phyloP scores from a whole-genome alignment of 64 coral and sea anemone species.

The Actinia tenebrosa region DNA sequence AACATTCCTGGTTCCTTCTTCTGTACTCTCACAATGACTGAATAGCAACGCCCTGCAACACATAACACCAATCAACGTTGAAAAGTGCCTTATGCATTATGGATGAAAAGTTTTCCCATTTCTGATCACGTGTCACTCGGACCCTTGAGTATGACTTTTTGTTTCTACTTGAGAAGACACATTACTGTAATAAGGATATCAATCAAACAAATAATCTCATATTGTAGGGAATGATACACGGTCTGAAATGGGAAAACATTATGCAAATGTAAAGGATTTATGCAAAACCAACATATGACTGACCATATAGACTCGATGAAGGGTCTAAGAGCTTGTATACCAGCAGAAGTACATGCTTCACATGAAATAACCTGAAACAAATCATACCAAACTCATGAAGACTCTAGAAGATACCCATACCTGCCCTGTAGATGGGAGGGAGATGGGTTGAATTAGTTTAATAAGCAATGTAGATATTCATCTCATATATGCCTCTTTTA shows the following conservation, averaged over 20 bases:
- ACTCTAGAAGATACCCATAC: background rate
- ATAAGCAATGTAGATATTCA: too few relatives aligned
- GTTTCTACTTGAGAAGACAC: too few relatives aligned
- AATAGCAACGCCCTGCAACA: conserved; percentile 79
- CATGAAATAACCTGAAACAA: conserved; percentile 84
- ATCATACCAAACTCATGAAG: background rate
- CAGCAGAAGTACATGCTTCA: conserved; percentile 63
- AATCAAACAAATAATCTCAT: background rate
- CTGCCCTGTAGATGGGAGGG: too few relatives aligned
- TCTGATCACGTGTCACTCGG: too few relatives aligned
- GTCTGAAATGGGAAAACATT: too few relatives aligned
- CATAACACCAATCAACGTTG: background rate
- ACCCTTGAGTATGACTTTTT: too few relatives aligned
- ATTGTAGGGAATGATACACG: too few relatives aligned
- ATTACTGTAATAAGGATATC: too few relatives aligned
- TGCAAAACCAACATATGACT: background rate
- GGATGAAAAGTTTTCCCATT: too few relatives aligned
- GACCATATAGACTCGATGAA: conserved; percentile 97
- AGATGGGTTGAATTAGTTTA: too few relatives aligned
- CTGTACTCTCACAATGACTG: conserved; percentile 96
- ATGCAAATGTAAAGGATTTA: too few relatives aligned
- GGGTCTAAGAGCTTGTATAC: conserved; percentile 76
- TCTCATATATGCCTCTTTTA: background rate
- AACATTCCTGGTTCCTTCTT: conserved; percentile 96
- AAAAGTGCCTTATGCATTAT: background rate